These are phyloP conservation scores for Perdita meconis DNA, from an alignment of 2,888 invertebrate genomes.

Conservation along the genomic window DNA sequence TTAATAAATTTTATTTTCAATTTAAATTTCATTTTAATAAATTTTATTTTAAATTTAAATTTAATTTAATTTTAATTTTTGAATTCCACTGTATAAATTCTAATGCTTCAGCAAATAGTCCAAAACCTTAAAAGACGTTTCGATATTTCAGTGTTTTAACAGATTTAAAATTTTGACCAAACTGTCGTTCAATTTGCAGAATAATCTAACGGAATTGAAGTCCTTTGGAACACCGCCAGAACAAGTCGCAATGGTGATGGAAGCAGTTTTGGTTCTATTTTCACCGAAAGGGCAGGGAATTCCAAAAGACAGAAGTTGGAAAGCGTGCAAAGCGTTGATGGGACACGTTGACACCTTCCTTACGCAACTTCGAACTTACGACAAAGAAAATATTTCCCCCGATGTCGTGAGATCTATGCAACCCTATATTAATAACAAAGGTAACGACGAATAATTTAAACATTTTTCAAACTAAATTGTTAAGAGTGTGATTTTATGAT, in stretches of 20 bases:
- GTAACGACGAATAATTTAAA: conserved; percentile 63
- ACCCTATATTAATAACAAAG: conserved; percentile 84
- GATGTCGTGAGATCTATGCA: conserved; percentile 93
- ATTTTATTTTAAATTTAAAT: no score
- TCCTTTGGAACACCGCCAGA: conserved; percentile 96
- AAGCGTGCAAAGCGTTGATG: conserved; percentile 95
- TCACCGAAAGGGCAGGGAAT: conserved; percentile 92
- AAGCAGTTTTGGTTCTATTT: conserved; percentile 95
- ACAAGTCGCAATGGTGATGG: conserved; percentile 93
- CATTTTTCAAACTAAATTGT: background rate
- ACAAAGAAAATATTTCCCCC: conserved; percentile 96
- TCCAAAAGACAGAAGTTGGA: conserved; percentile 97
- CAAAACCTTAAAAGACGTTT: no score
- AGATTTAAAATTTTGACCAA: background rate
- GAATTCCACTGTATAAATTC: no score
- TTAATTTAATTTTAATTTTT: no score
- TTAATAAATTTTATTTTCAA: no score
- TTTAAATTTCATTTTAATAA: no score
- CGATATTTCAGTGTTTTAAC: no score
- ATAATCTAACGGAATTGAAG: conserved; percentile 96
- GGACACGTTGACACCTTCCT: conserved; percentile 95
- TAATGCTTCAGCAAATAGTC: no score
- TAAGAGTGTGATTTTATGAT: no score
- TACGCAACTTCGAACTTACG: conserved; percentile 92
- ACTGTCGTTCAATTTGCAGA: conserved; percentile 82